Conservation (phyloP, 2,113 vertebrate genomes). For the Corythoichthys intestinalis region DNA sequence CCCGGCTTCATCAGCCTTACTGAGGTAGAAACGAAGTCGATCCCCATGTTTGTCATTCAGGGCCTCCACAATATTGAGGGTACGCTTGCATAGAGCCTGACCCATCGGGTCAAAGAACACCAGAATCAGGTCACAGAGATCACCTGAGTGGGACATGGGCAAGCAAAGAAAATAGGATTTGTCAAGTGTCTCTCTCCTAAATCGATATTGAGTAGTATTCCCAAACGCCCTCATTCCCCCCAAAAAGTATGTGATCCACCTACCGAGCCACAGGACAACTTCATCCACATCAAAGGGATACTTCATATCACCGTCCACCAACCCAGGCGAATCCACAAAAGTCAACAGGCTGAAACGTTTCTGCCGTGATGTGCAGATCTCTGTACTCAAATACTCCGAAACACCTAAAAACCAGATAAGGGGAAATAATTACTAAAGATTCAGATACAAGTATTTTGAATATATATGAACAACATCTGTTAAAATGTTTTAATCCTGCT, state of each 20-base stretch:
- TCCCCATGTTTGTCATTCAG: slow-evolving; percentile 77
- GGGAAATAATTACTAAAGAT: not conserved
- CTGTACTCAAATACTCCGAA: slow-evolving; percentile 77
- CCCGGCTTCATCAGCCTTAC: slow-evolving; percentile 80
- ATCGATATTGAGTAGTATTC: not conserved
- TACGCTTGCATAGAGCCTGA: slow-evolving; percentile 82
- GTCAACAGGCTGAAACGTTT: slow-evolving; percentile 81
- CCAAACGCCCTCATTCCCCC: no score
- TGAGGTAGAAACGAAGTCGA: slow-evolving; percentile 77
- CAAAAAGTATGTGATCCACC: slow-evolving; percentile 17
- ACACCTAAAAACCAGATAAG: slow-evolving; percentile 60
- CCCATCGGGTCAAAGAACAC: slow-evolving; percentile 85
- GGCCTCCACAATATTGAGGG: slow-evolving; percentile 79
- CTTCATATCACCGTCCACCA: slow-evolving; percentile 85
- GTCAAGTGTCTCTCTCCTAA: not conserved
- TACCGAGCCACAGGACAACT: slow-evolving; percentile 80
- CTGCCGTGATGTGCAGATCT: slow-evolving; percentile 81
- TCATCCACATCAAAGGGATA: slow-evolving; percentile 82
- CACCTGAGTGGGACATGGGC: slow-evolving; percentile 59
- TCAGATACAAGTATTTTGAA: not conserved
- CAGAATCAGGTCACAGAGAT: slow-evolving; percentile 79
- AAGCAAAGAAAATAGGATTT: not conserved
- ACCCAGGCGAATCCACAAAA: slow-evolving; percentile 79
- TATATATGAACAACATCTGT: not conserved
- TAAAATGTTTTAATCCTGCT: not conserved